phyloP scores from a whole-genome alignment of 2,113 vertebrate genomes.

The Isichthys henryi region DNA sequence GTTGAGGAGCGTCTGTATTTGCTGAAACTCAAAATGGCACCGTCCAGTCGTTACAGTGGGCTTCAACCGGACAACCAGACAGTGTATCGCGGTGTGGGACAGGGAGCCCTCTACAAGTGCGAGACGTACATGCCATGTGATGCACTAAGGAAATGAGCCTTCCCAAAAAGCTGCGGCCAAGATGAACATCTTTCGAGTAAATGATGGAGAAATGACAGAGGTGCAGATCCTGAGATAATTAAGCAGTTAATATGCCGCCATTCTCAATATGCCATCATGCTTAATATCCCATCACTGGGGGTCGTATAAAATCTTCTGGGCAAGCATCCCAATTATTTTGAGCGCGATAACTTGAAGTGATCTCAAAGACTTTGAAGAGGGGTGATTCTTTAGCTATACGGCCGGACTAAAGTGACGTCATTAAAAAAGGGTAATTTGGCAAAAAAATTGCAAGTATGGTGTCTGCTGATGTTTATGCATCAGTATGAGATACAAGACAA shows the following conservation, averaged over 20 bases:
- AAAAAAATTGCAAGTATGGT: neutral
- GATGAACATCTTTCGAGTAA: neutral
- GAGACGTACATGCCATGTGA: too few species aligned
- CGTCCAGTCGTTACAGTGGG: neutral
- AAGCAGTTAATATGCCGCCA: neutral
- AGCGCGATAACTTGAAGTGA: neutral
- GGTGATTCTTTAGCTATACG: neutral
- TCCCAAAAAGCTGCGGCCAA: neutral
- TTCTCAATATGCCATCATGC: neutral
- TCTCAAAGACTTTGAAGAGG: neutral
- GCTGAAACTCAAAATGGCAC: neutral
- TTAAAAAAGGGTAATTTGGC: neutral
- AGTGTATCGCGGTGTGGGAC: neutral
- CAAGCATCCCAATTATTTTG: neutral
- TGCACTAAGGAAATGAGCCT: neutral
- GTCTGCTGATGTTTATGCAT: neutral
- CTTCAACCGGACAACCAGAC: neutral
- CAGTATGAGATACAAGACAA: neutral
- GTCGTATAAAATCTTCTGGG: neutral
- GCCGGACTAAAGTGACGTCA: neutral
- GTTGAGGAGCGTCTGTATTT: neutral
- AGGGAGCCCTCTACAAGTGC: neutral
- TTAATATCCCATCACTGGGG: neutral
- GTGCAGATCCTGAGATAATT: neutral
- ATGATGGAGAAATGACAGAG: neutral